phyloP scores from a whole-genome alignment of 2,888 invertebrate species.

The Habrosyne pyritoides region DNA sequence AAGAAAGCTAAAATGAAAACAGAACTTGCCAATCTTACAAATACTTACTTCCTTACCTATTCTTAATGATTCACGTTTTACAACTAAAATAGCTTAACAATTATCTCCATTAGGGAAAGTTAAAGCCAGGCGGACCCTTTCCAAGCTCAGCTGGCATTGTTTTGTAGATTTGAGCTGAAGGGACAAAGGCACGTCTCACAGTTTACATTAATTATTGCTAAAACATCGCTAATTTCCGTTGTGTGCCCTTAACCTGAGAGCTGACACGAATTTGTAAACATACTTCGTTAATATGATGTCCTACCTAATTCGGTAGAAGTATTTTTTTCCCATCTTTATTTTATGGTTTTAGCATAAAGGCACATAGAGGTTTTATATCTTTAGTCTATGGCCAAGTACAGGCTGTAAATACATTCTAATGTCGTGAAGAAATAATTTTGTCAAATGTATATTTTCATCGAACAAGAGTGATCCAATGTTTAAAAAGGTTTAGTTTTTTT shows the following conservation, averaged over 20 bases:
- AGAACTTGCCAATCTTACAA: neutral
- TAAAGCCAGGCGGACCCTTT: neutral
- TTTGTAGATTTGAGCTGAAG: neutral
- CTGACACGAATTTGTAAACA: too few species aligned
- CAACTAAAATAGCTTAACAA: neutral
- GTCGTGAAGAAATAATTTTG: too few species aligned
- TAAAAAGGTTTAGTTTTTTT: too few species aligned
- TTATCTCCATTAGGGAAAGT: neutral
- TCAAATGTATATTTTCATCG: too few species aligned
- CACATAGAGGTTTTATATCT: too few species aligned
- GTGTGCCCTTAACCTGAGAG: neutral
- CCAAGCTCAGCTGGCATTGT: neutral
- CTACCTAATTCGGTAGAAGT: too few species aligned
- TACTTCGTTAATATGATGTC: too few species aligned
- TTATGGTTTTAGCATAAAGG: too few species aligned
- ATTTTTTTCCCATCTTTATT: too few species aligned
- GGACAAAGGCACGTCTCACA: constrained; percentile 14
- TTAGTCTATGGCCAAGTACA: too few species aligned
- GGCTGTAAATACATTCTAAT: too few species aligned
- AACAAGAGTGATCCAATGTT: too few species aligned
- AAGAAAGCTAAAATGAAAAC: neutral
- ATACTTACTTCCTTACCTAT: neutral
- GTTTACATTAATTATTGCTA: constrained; percentile 45
- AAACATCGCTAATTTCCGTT: constrained; percentile 44
- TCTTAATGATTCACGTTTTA: neutral